A percentile compares a stretch with the other conserved stretches of the same genome.
These are phyloP conservation scores for Solenopsis invicta DNA, from an alignment of 1,140 invertebrate species.

Conservation along the genomic window DNA sequence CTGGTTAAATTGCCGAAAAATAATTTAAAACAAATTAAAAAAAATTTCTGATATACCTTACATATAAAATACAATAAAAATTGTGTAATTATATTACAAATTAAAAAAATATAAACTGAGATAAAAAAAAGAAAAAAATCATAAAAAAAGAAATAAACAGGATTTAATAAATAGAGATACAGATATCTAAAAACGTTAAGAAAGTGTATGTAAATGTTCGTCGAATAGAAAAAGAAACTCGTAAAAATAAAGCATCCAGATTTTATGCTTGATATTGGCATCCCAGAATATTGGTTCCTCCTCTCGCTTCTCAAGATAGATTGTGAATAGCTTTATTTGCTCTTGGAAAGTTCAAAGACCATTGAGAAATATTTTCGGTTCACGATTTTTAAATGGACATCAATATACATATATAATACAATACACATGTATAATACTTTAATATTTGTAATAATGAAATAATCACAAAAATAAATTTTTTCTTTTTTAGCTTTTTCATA, in stretches of 20 bases:
- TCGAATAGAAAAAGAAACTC: constrained; percentile 18
- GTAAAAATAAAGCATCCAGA: constrained; percentile 36
- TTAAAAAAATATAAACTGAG: not conserved
- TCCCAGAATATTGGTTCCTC: constrained; percentile 16
- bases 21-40: not conserved
- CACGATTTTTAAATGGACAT: not conserved
- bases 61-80: not conserved
- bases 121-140: not conserved
- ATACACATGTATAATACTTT: not conserved
- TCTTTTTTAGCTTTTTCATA: not conserved
- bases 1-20: not conserved
- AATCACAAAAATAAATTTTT: not conserved
- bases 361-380: constrained; percentile 3
- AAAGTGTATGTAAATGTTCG: not conserved
- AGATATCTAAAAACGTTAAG: constrained; percentile 18
- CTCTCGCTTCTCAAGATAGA: constrained; percentile 35
- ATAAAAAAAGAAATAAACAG: constrained; percentile 1
- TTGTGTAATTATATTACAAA: not conserved
- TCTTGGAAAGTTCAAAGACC: constrained; percentile 12
- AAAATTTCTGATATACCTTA: not conserved
- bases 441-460: not conserved
- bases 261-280: constrained; percentile 31
- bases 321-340: constrained; percentile 35
- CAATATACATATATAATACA: not conserved
- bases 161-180: constrained; percentile 7